Evolutionary conservation across 92 coral and sea anemone genomes (phyloP).

Genomic region (Bergia sp.): DNA sequence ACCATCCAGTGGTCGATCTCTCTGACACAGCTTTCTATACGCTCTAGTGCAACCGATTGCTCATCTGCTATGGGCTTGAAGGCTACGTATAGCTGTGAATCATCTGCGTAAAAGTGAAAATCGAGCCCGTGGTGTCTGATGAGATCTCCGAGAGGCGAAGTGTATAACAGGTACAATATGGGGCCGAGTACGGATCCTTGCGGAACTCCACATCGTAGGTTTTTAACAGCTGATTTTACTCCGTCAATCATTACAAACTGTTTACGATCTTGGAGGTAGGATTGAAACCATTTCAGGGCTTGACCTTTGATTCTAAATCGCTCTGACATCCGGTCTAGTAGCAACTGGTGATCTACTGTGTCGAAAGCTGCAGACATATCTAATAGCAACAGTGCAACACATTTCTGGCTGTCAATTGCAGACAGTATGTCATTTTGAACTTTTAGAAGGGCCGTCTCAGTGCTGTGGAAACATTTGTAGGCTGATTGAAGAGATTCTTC

Average conservation of each 20-base stretch:
- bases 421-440: constrained; percentile 43
- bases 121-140: constrained; percentile 55
- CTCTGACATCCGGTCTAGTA: too few species aligned
- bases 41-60: constrained; percentile 40
- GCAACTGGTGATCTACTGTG: constrained; percentile 39
- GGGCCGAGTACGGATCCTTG: constrained; percentile 60
- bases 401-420: constrained; percentile 38
- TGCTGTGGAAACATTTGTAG: constrained; percentile 25
- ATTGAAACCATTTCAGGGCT: constrained; percentile 41
- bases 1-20: constrained; percentile 52
- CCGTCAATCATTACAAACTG: constrained; percentile 54
- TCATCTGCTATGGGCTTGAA: constrained; percentile 45
- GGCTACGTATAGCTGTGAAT: constrained; percentile 42
- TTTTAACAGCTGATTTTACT: constrained; percentile 34
- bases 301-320: constrained; percentile 42
- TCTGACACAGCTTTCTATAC: constrained; percentile 47
- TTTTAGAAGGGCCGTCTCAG: constrained; percentile 34
- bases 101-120: constrained; percentile 58
- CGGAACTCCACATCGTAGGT: constrained; percentile 36
- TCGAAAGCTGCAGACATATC: constrained; percentile 47
- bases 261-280: constrained; percentile 43
- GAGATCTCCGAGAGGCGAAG: constrained; percentile 57
- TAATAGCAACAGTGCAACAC: constrained; percentile 32
- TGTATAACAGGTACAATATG: constrained; percentile 44
- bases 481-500: constrained; percentile 37